A percentile compares a stretch with the other conserved stretches of the same genome.
phyloP scores from a whole-genome alignment of 2,113 vertebrate species.

The Parus major region DNA sequence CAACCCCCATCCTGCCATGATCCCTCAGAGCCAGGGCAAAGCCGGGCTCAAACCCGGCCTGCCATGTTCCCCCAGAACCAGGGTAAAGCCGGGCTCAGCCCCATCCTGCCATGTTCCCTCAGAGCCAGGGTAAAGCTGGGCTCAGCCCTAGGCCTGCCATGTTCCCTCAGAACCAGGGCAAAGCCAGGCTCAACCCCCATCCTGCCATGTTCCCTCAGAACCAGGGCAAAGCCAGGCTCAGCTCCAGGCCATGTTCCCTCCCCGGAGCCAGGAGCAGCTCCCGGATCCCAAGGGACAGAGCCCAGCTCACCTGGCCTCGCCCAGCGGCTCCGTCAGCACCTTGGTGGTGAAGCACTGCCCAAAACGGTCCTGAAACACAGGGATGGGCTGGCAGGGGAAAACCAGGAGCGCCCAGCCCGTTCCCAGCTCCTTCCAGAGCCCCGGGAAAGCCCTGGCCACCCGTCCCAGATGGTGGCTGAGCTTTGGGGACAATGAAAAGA shows the following conservation, averaged over 20 bases:
- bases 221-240: too few species aligned
- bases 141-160: background rate
- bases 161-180: too few species aligned
- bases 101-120: background rate
- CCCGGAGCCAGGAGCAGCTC: background rate
- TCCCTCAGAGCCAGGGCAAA: too few species aligned
- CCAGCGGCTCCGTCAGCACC: background rate
- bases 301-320: background rate
- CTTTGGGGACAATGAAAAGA: background rate
- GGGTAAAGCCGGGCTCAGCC: background rate
- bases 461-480: background rate
- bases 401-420: rapidly evolving
- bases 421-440: background rate
- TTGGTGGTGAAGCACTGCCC: background rate
- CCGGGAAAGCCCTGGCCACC: background rate
- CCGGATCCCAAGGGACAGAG: rapidly evolving
- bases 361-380: background rate
- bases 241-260: too few species aligned
- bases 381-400: background rate
- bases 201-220: background rate
- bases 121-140: background rate
- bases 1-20: background rate
- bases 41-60: background rate
- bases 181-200: too few species aligned
- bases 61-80: background rate